Conservation (phyloP, 2,888 invertebrate species). For the Spicauda simplicius region DNA sequence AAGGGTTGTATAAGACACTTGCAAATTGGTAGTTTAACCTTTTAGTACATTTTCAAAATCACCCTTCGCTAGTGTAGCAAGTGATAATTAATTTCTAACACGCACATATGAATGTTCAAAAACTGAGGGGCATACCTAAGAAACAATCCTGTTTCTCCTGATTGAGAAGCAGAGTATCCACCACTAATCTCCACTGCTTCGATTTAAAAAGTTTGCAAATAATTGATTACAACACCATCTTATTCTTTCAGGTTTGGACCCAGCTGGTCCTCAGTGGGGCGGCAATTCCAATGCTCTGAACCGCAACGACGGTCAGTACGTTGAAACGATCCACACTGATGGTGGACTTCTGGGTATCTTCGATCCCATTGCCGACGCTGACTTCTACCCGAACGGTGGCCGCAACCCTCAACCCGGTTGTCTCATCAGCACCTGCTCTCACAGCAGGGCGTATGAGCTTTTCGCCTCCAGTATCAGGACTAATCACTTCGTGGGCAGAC, state of each 20-base stretch:
- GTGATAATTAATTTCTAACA: too few species aligned
- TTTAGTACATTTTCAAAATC: too few species aligned
- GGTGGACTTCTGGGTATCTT: constrained; percentile 52
- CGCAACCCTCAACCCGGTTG: constrained; percentile 49
- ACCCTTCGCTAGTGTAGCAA: too few species aligned
- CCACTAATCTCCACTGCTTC: too few species aligned
- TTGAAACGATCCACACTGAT: constrained; percentile 55
- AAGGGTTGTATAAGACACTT: too few species aligned
- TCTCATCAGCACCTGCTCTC: constrained; percentile 37
- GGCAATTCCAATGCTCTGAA: constrained; percentile 46
- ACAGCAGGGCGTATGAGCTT: constrained; percentile 32
- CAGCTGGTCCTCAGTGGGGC: constrained; percentile 52
- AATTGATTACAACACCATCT: too few species aligned
- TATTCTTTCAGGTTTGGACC: constrained; percentile 54
- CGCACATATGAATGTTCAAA: too few species aligned
- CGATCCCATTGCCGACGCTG: constrained; percentile 49
- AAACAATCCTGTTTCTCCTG: too few species aligned
- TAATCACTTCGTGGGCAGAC: constrained; percentile 19
- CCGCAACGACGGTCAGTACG: constrained; percentile 48
- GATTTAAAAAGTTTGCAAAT: too few species aligned
- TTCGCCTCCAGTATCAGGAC: constrained; percentile 48
- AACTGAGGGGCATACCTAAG: too few species aligned
- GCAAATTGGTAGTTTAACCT: too few species aligned
- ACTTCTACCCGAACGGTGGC: constrained; percentile 59
- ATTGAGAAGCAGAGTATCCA: too few species aligned